These are phyloP conservation scores for Ochotona princeps DNA, from an alignment of 2,113 vertebrate species.

Conservation along the genomic window DNA sequence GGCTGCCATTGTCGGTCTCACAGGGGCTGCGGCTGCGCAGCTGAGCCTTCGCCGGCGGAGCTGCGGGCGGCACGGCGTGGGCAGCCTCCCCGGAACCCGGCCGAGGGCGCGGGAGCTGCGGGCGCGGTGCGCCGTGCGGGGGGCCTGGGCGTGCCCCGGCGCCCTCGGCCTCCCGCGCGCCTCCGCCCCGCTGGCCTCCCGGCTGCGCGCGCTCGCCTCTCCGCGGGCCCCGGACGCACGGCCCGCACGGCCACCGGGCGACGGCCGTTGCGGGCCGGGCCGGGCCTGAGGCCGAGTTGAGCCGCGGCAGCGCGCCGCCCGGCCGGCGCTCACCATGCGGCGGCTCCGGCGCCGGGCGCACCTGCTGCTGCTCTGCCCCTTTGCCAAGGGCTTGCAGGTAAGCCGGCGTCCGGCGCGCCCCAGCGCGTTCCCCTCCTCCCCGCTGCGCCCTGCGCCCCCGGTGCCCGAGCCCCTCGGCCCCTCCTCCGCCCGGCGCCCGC, in stretches of 20 bases:
- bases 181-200: background rate
- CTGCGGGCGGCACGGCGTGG: background rate
- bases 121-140: background rate
- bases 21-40: background rate
- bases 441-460: background rate
- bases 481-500: background rate
- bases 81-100: background rate
- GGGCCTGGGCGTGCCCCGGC: background rate
- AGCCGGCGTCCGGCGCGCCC: conserved; percentile 1
- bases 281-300: conserved; percentile 57
- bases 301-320: conserved; percentile 31
- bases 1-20: too few relatives aligned
- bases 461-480: background rate
- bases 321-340: conserved; percentile 88
- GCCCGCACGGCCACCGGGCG: conserved; percentile 53
- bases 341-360: conserved; percentile 91
- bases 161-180: background rate
- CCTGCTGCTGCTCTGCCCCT: conserved; percentile 93
- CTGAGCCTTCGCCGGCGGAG: background rate
- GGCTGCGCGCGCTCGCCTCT: conserved; percentile 42
- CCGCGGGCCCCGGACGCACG: background rate
- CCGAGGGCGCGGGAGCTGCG: too few relatives aligned
- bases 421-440: background rate
- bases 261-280: conserved; percentile 56
- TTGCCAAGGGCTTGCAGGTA: conserved; percentile 94